A percentile compares a stretch with the other conserved stretches of the same genome.
phyloP scores from a whole-genome alignment of 2,888 invertebrate species.

The Acrobasis repandana region DNA sequence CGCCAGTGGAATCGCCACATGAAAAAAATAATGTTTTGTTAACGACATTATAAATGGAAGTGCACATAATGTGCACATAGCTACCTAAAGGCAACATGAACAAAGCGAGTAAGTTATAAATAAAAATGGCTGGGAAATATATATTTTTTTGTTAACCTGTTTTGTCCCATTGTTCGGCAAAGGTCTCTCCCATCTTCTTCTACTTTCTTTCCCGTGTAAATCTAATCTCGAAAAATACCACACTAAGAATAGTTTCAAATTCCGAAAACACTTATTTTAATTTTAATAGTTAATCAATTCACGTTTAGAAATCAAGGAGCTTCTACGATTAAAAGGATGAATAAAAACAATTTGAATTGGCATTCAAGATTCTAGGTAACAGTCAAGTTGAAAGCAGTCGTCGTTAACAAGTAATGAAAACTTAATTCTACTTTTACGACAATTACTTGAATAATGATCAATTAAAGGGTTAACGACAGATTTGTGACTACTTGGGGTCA shows the following conservation, averaged over 20 bases:
- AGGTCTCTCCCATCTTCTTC: no score
- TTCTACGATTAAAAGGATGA: slow-evolving; percentile 44
- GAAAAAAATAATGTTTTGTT: slow-evolving; percentile 76
- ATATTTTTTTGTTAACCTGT: no score
- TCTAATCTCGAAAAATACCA: no score
- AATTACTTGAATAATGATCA: slow-evolving; percentile 11
- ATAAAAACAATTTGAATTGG: slow-evolving; percentile 62
- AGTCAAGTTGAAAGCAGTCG: slow-evolving; percentile 44
- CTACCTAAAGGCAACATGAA: no score
- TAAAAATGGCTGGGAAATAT: no score
- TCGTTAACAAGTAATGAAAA: slow-evolving; percentile 53
- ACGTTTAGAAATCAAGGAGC: not conserved
- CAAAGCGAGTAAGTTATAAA: no score
- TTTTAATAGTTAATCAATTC: no score
- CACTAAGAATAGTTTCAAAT: no score
- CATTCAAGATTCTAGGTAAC: slow-evolving; percentile 64
- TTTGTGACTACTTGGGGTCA: not conserved
- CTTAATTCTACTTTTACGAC: slow-evolving; percentile 31
- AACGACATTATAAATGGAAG: slow-evolving; percentile 63
- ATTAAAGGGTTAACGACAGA: slow-evolving; percentile 15
- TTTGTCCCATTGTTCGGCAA: no score
- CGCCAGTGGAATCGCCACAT: slow-evolving; percentile 66
- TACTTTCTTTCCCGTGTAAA: no score
- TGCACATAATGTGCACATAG: no score
- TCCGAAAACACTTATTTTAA: no score